Evolutionary conservation across 2,113 vertebrate genomes (phyloP).

Genomic region (Leucosticte australis): DNA sequence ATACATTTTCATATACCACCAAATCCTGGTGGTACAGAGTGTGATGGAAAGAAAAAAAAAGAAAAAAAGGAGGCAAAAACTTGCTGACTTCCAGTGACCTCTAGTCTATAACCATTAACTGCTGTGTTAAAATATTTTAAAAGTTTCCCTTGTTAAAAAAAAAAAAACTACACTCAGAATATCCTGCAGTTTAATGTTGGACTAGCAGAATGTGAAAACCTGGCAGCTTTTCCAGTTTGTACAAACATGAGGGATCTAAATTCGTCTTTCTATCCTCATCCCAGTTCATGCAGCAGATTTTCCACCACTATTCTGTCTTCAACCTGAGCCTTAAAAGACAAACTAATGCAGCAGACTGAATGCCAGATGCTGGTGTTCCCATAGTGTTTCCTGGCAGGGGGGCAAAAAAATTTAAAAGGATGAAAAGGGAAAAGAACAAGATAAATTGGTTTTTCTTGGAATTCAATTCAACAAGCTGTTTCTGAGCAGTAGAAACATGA

Average conservation of each 20-base stretch:
- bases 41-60: background rate
- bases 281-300: background rate
- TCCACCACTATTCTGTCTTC: conserved; percentile 5
- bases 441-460: background rate
- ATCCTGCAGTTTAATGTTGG: background rate
- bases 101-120: background rate
- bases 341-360: background rate
- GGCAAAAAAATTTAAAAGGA: background rate
- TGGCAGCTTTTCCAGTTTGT: background rate
- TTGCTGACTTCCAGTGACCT: background rate
- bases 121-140: background rate
- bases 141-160: background rate
- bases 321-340: conserved; percentile 38
- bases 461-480: background rate
- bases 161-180: background rate
- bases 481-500: background rate
- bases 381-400: background rate
- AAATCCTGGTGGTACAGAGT: background rate
- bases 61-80: background rate
- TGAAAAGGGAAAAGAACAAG: background rate
- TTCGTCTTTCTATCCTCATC: background rate
- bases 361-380: background rate
- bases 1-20: background rate
- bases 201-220: background rate
- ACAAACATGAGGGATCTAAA: background rate